Evolutionary conservation across 2,113 vertebrate genomes (phyloP), one percentile per base, ranked within the genome.

Genomic region (Aleadryas rufinucha): DNA sequence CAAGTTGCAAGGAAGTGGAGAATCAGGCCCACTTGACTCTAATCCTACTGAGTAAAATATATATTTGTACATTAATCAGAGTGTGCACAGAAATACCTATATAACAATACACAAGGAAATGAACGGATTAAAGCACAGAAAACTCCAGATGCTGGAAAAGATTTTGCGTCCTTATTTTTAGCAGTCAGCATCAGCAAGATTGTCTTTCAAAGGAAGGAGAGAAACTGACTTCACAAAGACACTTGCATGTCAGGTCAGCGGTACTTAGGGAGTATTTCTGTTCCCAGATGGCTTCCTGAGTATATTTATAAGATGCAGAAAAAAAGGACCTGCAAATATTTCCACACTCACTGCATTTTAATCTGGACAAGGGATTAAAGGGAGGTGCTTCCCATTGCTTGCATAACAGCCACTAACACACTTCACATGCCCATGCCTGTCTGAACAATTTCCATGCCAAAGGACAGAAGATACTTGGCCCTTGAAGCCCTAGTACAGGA

Each of bases 141-240:
- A 93, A 95, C 79, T 96, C 95, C 95, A 97, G 96, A 95, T 97
- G 93, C 90, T 95, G 87, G 90, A 90, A 95, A 90, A 96, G 57
- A 96, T 94, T 86, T 90, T 91, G 39, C 20, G 0, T 91, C 79
- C 68, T 93, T 95, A 96, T 96, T 96, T 94, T 96, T 95, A 96
- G 95, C 90, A 96, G 82, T 59, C 91, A 81, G 94, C 94, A 95
- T 95, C 95, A 96, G 95, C 95, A 96, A 93, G 89, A 94, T 96
- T 96, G 88, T 94, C 92, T 95, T 95, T 95, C 82, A 91, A 96
- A 97, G 95, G 95, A 96, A 94, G 85, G 26, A 93, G 87, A 94
- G 88, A 90, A 95, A 94, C 82, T 91, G 90, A 68, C 90, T 96
- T 95, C 83, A 97, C 90, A 94, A 96, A 96, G 95, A 95, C 82